Conservation (phyloP, 2,888 invertebrate genomes). For the Apomyelois bistriatella region DNA sequence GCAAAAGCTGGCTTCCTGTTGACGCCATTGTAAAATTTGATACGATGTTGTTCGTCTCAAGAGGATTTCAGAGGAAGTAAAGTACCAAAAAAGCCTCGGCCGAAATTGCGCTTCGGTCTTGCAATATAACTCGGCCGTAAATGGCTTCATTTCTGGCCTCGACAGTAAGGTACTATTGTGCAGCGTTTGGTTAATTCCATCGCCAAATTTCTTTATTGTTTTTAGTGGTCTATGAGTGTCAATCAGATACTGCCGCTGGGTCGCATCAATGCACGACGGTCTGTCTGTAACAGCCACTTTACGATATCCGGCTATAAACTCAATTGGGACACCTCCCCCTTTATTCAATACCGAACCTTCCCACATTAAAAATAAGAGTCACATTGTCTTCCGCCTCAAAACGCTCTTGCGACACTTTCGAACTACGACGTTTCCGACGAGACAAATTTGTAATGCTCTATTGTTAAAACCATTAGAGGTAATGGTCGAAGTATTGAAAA, state of each 20-base stretch:
- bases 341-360: constrained; percentile 44
- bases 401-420: constrained; percentile 31
- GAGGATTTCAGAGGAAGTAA: too few relatives aligned
- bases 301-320: constrained; percentile 76
- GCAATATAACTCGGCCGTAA: too few relatives aligned
- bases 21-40: too few relatives aligned
- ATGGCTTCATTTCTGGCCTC: too few relatives aligned
- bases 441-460: constrained; percentile 75
- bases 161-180: too few relatives aligned
- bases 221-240: not conserved
- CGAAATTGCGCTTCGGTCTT: too few relatives aligned
- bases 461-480: constrained; percentile 71
- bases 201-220: too few relatives aligned
- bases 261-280: constrained; percentile 59
- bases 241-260: constrained; percentile 31
- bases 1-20: too few relatives aligned
- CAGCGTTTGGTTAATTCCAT: too few relatives aligned
- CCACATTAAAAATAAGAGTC: constrained; percentile 39
- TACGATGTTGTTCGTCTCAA: too few relatives aligned
- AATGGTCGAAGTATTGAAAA: constrained; percentile 75
- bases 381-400: constrained; percentile 37
- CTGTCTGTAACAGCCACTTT: constrained; percentile 65
- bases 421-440: constrained; percentile 37
- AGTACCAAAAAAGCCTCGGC: too few relatives aligned
- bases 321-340: constrained; percentile 54